Evolutionary conservation across 2,888 invertebrate genomes (phyloP).

Genomic region (Melinopterus prodromus): DNA sequence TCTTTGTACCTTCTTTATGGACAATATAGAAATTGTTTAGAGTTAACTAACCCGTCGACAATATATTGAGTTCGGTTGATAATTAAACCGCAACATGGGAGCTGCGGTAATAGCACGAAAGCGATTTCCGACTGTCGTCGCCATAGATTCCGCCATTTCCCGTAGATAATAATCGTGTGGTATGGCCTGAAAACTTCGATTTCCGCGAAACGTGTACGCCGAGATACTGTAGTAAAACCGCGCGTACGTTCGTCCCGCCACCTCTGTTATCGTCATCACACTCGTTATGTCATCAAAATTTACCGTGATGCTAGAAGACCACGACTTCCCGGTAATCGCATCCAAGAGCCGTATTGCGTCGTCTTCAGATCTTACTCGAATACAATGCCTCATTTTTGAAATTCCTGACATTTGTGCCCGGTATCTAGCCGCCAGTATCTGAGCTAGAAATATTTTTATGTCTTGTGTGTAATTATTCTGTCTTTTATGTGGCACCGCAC

Average conservation of each 20-base stretch:
- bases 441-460: not conserved
- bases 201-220: not conserved
- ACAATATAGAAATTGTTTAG: not conserved
- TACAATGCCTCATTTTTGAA: not conserved
- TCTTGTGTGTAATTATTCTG: not conserved
- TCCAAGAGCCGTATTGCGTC: not conserved
- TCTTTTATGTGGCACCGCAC: not conserved
- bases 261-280: not conserved
- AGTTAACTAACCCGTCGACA: not conserved
- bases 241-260: not conserved
- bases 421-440: not conserved
- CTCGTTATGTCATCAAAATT: constrained; percentile 4
- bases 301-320: not conserved
- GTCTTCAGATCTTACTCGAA: constrained; percentile 4
- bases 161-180: not conserved
- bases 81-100: not conserved
- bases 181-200: not conserved
- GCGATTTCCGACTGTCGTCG: constrained; percentile 4
- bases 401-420: not conserved
- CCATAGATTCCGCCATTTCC: not conserved
- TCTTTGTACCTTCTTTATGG: not conserved
- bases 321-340: not conserved
- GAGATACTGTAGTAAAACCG: not conserved
- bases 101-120: not conserved
- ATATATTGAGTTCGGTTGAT: not conserved